These are phyloP conservation scores for Machimus atricapillus DNA, from an alignment of 2,888 invertebrate genomes.

Conservation along the genomic window DNA sequence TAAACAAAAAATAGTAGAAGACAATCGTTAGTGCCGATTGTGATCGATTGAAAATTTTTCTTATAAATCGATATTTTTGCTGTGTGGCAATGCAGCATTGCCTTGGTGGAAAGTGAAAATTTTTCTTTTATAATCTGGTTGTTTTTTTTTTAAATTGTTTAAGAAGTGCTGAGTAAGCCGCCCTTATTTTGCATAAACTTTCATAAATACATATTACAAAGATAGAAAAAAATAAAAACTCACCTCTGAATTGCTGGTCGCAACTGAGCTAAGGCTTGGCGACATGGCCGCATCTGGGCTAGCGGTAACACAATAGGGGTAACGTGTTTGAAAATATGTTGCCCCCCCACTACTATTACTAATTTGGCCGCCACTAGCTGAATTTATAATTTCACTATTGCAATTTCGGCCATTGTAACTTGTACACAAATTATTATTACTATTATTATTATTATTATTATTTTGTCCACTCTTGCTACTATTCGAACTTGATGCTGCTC, in stretches of 20 bases:
- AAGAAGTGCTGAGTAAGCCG: too few relatives aligned
- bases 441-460: not conserved
- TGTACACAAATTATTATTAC: not conserved
- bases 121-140: too few relatives aligned
- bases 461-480: not conserved
- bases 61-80: too few relatives aligned
- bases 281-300: slow-evolving; percentile 67
- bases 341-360: not conserved
- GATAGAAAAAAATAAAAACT: slow-evolving; percentile 64
- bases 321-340: slow-evolving; percentile 61
- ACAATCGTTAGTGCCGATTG: too few relatives aligned
- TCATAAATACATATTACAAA: not conserved
- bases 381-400: slow-evolving; percentile 44
- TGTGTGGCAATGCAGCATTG: too few relatives aligned
- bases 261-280: slow-evolving; percentile 77
- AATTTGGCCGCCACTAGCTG: not conserved
- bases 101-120: too few relatives aligned
- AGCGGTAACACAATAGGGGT: slow-evolving; percentile 62
- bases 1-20: too few relatives aligned
- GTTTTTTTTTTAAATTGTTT: too few relatives aligned
- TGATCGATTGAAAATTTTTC: too few relatives aligned
- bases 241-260: slow-evolving; percentile 83
- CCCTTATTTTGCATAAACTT: too few relatives aligned
- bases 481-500: not conserved
- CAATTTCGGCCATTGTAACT: slow-evolving; percentile 47